These are phyloP conservation scores for Drosophila atripex DNA, from an alignment of 2,888 invertebrate genomes.

Conservation along the genomic window DNA sequence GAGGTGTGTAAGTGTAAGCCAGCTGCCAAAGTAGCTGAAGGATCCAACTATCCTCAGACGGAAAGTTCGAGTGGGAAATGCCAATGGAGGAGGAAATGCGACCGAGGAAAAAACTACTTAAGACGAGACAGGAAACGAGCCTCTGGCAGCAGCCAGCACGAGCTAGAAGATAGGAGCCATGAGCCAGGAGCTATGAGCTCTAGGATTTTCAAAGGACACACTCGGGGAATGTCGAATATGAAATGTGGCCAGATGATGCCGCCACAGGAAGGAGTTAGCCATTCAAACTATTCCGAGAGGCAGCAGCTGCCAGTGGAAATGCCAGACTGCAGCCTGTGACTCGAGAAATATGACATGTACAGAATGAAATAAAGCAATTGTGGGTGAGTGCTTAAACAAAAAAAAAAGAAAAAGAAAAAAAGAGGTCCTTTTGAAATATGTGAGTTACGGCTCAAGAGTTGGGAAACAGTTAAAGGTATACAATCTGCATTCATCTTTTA, in stretches of 20 bases:
- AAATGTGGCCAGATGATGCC: constrained; percentile 67
- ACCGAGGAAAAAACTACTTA: constrained; percentile 60
- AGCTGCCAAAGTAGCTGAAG: constrained; percentile 55
- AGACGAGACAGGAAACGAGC: constrained; percentile 59
- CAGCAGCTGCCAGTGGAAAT: constrained; percentile 37
- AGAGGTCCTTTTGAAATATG: not conserved
- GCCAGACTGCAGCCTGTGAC: constrained; percentile 14
- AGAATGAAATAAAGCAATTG: constrained; percentile 52
- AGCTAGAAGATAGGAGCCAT: constrained; percentile 32
- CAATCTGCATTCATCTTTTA: not conserved
- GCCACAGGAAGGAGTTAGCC: constrained; percentile 33
- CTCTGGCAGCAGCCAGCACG: constrained; percentile 20
- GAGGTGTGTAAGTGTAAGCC: constrained; percentile 37
- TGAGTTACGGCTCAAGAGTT: constrained; percentile 24
- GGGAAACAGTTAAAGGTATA: not conserved
- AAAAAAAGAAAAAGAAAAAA: constrained; percentile 7
- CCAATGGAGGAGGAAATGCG: constrained; percentile 49
- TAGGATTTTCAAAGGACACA: constrained; percentile 11
- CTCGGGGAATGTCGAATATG: constrained; percentile 62
- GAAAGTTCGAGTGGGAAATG: constrained; percentile 51
- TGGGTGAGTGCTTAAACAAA: constrained; percentile 8
- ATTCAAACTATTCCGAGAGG: constrained; percentile 31
- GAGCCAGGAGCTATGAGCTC: constrained; percentile 24
- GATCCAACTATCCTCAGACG: constrained; percentile 39
- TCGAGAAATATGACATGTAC: constrained; percentile 46